Base-by-base conservation (phyloP, 1,140 invertebrate species). In the Sesamia nonagrioides region DNA sequence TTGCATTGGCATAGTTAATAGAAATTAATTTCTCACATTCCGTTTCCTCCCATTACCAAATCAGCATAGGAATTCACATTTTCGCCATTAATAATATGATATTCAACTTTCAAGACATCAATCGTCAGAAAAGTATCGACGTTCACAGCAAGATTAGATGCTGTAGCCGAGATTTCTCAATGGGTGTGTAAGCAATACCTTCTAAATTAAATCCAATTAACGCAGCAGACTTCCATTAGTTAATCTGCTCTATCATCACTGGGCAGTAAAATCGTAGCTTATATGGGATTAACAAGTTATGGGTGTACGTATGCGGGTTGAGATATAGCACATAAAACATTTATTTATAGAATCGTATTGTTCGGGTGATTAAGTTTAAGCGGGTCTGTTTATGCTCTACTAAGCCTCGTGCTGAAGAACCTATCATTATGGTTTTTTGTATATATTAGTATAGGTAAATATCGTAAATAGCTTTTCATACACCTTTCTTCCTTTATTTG, bases 201-300 rank as follows among this genome's bases (percentile, higher is more conserved):
- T 21, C 33, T 78, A 61, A 79, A 72, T 87, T 86, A 79, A 85
- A 86, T 86, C 80, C 84, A 88, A 90, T 91, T 90, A 91, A 86
- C 81, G 83, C 75, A 84, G 75, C 79, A 82, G 78, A 87, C 78
- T 54, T 1, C 85, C 78, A 91, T 90, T 89, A 90, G 82, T 83
- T 89, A 87, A 90, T 91, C 78, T 87, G 80, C 80, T 81, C 81
- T 68, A 87, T 90, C 86, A 88, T 86, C 78, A 68, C 21, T 37
- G 21, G 27, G 84, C 81, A 86, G 88, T 90, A 89, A 91, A 91
- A 89, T 75, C 69, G 71, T 79, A 81, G 83, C 81, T 80, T 82
- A 84, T 83, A 77, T 72, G 77, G 83, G 83, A 86, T 82, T 83
- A 85, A 37, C 81, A 84, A 60, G 82, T 81, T 77, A 85, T 83